Evolutionary conservation across 1,140 invertebrate genomes (phyloP), one percentile per base, ranked within the genome.

Genomic region (Achatina immaculata): DNA sequence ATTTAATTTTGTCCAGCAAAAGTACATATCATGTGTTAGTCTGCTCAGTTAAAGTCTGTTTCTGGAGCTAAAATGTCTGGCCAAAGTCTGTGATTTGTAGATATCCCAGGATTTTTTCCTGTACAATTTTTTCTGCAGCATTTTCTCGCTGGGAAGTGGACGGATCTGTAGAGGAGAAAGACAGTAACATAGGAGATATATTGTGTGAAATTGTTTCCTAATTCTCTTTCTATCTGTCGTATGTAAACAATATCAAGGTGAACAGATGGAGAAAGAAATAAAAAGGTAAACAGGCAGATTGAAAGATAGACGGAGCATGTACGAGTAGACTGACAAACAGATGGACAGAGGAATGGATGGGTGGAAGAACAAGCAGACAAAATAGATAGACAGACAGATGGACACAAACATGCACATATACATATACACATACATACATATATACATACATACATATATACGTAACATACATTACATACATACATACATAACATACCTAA

Each of bases 61-160:
- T n/a, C n/a, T n/a, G n/a, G n/a, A n/a, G n/a, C n/a, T n/a, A n/a
- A n/a, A n/a, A 72, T 45, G 42, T 34, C 28, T 48, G 24, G 71
- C 81, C 0, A 89, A 82, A 14, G 87, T 88, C 73, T 84, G 76
- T 19, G 85, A 69, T 84, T 89, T 90, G 58, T 85, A 90, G 19
- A 85, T 88, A 24, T 88, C 86, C 89, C 89, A 90, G 55, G 87
- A 84, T 45, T 83, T 84, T 42, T 86, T 75, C 73, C 86, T 86
- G 69, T 90, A 86, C 43, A 89, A 75, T 68, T 90, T 89, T 43
- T 85, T 86, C 77, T 90, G 87, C 24, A 90, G 79, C 65, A 83
- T 85, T 71, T 88, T 85, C 31, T 90, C 87, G 31, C 83, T 85
- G 24, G 88, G 89, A 24, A 88, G 85, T 6, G 89, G 89, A 36